Evolutionary conservation across 2,797 vertebrate genomes (phyloP).

Genomic region (Anguilla pacifica): DNA sequence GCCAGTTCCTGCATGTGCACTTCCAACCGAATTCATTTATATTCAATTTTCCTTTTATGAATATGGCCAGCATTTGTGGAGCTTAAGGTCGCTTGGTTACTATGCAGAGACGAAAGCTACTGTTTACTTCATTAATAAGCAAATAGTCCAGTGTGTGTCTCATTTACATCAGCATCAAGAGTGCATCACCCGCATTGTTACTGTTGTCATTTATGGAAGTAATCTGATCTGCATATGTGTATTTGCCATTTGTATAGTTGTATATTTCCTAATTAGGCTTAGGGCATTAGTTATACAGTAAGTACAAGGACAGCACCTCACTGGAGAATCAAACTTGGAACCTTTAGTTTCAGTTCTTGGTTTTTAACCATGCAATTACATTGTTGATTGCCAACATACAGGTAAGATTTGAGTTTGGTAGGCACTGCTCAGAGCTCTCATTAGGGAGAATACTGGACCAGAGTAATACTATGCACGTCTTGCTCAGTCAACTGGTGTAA

Average conservation of each 20-base stretch:
- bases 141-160: neutral
- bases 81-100: neutral
- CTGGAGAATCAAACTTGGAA: neutral
- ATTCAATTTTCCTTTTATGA: neutral
- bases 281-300: neutral
- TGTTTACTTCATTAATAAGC: neutral
- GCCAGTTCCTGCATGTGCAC: constrained; percentile 61
- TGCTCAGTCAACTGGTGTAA: neutral
- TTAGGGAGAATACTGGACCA: neutral
- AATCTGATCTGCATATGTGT: neutral
- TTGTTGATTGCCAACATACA: neutral
- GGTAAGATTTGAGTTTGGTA: neutral
- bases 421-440: neutral
- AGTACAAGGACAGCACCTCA: neutral
- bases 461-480: neutral
- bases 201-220: neutral
- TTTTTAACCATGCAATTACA: neutral
- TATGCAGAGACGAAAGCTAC: neutral
- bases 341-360: neutral
- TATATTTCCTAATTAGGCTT: neutral
- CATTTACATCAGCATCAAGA: neutral
- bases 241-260: neutral
- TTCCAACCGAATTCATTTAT: constrained; percentile 43
- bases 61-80: neutral
- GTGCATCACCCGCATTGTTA: neutral